phyloP scores from a whole-genome alignment of 2,888 invertebrate genomes.

The Pteria penguin region DNA sequence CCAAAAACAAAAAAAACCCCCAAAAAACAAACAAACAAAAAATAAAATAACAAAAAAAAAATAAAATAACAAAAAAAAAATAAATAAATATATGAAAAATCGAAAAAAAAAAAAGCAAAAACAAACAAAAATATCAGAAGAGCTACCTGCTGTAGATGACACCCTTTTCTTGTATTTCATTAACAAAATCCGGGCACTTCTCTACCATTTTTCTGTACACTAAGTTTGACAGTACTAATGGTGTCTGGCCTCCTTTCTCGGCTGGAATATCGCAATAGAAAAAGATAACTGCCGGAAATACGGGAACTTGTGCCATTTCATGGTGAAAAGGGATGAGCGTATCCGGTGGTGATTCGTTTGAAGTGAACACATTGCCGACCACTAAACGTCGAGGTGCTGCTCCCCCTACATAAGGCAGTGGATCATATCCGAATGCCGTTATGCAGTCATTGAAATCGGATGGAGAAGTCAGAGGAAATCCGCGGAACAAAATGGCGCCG shows the following conservation, averaged over 20 bases:
- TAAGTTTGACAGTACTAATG: conserved; percentile 61
- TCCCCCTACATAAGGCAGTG: conserved; percentile 69
- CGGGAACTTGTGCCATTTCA: conserved; percentile 72
- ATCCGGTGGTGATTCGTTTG: conserved; percentile 72
- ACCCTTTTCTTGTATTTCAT: conserved; percentile 54
- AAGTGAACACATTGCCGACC: conserved; percentile 64
- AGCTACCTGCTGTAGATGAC: conserved; percentile 55
- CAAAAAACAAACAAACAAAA: no score
- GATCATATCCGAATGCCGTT: conserved; percentile 56
- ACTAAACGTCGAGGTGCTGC: conserved; percentile 60
- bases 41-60: no score
- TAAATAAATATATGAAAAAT: no score
- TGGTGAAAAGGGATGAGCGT: conserved; percentile 70
- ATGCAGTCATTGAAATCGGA: conserved; percentile 62
- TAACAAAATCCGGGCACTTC: conserved; percentile 55
- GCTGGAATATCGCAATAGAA: conserved; percentile 67
- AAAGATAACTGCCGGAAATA: conserved; percentile 62
- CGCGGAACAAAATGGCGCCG: conserved; percentile 67
- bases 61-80: no score
- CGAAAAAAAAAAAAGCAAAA: no score
- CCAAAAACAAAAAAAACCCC: no score
- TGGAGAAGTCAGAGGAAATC: conserved; percentile 60
- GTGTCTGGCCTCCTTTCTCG: conserved; percentile 64
- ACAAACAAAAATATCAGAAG: no score
- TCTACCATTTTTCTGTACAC: conserved; percentile 56